Evolutionary conservation across 2,797 vertebrate species (phyloP).

Genomic region (Poeciliopsis paucimaculata): DNA sequence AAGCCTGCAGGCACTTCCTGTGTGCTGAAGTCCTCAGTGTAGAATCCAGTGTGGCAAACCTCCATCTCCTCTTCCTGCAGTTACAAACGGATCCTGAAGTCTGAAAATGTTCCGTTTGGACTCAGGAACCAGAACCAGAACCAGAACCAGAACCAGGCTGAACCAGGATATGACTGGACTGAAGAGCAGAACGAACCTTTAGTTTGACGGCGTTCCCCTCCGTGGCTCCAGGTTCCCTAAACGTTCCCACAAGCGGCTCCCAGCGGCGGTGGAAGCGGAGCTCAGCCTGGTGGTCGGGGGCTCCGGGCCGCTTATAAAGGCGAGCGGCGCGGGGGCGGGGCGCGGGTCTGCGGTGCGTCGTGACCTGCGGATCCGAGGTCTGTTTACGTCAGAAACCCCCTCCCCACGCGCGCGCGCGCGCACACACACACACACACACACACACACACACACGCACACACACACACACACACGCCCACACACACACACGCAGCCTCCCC

Average conservation of each 20-base stretch:
- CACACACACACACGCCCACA: no score
- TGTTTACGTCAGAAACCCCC: conserved; percentile 70
- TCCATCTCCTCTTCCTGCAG: conserved; percentile 73
- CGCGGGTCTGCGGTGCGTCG: conserved; percentile 52
- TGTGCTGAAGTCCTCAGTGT: conserved; percentile 81
- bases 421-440: no score
- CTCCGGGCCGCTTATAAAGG: conserved; percentile 43
- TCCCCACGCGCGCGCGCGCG: no score
- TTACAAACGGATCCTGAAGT: neutral
- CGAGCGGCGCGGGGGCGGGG: conserved; percentile 39
- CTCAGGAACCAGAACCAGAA: neutral
- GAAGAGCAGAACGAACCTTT: conserved; percentile 3
- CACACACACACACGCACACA: no score
- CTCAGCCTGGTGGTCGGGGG: conserved; percentile 1
- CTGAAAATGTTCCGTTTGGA: neutral
- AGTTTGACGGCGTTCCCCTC: neutral
- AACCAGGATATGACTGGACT: neutral
- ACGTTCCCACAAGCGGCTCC: neutral
- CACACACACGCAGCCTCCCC: neutral
- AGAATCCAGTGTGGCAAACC: conserved; percentile 79
- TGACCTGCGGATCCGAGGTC: conserved; percentile 47
- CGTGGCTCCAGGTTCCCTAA: neutral
- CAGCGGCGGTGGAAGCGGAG: neutral
- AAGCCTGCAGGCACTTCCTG: conserved; percentile 84
- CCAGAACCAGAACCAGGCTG: no score